Conservation (phyloP, 2,888 invertebrate genomes). For the Camponotus fellah region DNA sequence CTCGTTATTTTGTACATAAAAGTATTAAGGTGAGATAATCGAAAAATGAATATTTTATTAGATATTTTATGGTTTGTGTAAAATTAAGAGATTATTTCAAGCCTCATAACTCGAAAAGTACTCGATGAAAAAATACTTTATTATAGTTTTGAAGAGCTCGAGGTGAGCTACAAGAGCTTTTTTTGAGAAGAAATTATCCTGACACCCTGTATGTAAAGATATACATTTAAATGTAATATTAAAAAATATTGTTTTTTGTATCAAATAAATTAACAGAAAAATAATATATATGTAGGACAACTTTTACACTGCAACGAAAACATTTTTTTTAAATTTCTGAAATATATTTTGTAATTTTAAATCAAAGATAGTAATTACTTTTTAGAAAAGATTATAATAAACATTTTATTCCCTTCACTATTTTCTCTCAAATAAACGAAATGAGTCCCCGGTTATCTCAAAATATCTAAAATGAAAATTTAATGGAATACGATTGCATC, state of each 20-base stretch:
- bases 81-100: no score
- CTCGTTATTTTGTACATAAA: no score
- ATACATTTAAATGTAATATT: no score
- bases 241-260: background rate
- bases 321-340: background rate
- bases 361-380: background rate
- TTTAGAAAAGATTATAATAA: background rate
- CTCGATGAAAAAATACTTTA: no score
- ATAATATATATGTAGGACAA: background rate
- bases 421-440: background rate
- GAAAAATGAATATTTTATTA: no score
- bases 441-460: background rate
- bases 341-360: background rate
- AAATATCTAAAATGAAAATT: slow-evolving; percentile 9
- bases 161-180: no score
- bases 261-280: background rate
- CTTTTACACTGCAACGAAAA: background rate
- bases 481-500: slow-evolving; percentile 25
- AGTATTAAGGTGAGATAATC: no score
- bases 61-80: no score
- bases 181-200: no score
- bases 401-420: background rate
- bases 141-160: no score
- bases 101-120: no score
- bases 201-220: no score